Evolutionary conservation across 2,888 invertebrate genomes (phyloP).

Genomic region (Standfussiana lucernea): DNA sequence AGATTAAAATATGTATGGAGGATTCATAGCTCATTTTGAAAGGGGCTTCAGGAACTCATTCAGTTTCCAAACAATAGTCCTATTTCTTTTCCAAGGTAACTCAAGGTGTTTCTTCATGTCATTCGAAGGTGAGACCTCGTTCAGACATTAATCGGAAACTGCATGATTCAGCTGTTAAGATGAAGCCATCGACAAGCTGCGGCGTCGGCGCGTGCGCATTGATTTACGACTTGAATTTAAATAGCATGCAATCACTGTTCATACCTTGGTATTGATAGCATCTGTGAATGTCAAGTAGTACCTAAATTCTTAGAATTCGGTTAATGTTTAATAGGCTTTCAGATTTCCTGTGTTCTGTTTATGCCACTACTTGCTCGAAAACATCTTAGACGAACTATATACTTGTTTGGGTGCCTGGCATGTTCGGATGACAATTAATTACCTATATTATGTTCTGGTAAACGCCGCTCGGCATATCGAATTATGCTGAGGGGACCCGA

Average conservation of each 20-base stretch:
- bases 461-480: background rate
- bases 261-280: slow-evolving; percentile 5
- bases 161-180: slow-evolving; percentile 32
- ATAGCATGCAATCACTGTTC: slow-evolving; percentile 28
- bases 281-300: slow-evolving; percentile 11
- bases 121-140: slow-evolving; percentile 1
- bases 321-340: background rate
- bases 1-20: background rate
- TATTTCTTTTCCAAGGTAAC: background rate
- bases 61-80: background rate
- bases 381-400: background rate
- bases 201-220: slow-evolving; percentile 28
- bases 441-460: background rate
- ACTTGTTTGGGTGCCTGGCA: background rate
- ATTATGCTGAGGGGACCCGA: background rate
- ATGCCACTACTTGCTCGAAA: background rate
- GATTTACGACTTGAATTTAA: slow-evolving; percentile 30
- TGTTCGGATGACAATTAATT: background rate
- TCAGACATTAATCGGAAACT: slow-evolving; percentile 22
- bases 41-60: background rate
- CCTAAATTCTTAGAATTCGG: background rate
- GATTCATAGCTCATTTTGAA: background rate
- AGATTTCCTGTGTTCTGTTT: slow-evolving; percentile 1
- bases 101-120: slow-evolving; percentile 9
- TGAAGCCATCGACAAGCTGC: background rate